phyloP scores from a whole-genome alignment of 2,113 vertebrate genomes.

The Myrmecobius fasciatus region DNA sequence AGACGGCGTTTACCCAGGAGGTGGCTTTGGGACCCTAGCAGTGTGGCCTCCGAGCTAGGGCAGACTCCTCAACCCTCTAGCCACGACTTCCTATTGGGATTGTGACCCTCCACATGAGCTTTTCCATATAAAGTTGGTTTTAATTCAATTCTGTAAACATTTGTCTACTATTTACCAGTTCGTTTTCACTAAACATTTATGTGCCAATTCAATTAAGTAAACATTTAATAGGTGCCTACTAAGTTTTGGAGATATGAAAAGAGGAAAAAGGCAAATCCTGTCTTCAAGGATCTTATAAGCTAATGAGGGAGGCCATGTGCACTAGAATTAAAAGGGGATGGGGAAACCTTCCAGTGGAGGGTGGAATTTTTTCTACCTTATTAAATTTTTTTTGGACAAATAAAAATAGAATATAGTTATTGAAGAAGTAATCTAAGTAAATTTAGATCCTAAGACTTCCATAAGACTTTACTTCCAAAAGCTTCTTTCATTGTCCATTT shows the following conservation, averaged over 20 bases:
- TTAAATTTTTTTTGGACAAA: neutral
- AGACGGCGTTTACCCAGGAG: no score
- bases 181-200: no score
- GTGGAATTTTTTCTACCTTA: neutral
- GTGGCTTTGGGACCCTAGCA: neutral
- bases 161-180: neutral
- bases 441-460: neutral
- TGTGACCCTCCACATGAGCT: neutral
- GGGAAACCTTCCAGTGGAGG: neutral
- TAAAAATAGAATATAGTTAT: neutral
- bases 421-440: neutral
- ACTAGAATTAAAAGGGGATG: neutral
- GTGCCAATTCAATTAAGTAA: no score
- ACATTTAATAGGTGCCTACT: neutral
- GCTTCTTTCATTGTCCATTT: neutral
- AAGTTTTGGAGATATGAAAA: neutral
- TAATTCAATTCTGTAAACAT: neutral
- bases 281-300: neutral
- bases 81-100: neutral
- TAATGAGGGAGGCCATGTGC: neutral
- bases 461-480: neutral
- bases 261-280: neutral
- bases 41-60: neutral
- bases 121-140: slow-evolving; percentile 11
- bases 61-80: neutral